Conservation (phyloP, 2,113 vertebrate species). For the Mesoclemmys tuberculata region DNA sequence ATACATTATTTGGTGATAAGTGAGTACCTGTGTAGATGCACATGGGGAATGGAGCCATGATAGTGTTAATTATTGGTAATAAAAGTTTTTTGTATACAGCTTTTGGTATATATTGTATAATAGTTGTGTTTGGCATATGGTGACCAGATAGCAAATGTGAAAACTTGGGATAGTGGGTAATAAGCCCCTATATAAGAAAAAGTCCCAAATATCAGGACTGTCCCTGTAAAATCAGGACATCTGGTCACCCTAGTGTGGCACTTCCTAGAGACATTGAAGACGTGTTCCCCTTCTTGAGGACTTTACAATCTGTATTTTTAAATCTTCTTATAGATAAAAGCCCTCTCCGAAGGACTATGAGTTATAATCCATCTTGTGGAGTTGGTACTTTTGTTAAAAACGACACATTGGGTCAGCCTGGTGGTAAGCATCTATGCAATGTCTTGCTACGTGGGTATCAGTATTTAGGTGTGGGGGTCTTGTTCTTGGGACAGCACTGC, state of each 20-base stretch:
- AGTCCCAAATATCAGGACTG: no score
- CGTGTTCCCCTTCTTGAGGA: background rate
- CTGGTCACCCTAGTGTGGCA: background rate
- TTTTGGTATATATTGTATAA: background rate
- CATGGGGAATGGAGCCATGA: background rate
- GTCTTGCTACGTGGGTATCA: background rate
- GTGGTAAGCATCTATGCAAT: background rate
- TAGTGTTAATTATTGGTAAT: background rate
- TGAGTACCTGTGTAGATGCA: background rate
- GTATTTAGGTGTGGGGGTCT: background rate
- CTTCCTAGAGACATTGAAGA: background rate
- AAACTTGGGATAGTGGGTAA: no score
- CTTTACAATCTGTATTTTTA: background rate
- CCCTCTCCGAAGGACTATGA: background rate
- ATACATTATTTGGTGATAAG: fast-evolving
- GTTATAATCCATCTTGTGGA: background rate
- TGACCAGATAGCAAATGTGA: no score
- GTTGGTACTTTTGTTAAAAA: background rate
- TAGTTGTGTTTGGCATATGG: background rate
- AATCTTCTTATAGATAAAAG: background rate
- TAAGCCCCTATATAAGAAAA: no score
- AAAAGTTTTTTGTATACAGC: background rate
- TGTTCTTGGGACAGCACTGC: background rate
- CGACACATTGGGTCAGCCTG: background rate
- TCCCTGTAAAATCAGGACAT: no score